phyloP scores from a whole-genome alignment of 2,888 invertebrate genomes.

The Eilema depressum region DNA sequence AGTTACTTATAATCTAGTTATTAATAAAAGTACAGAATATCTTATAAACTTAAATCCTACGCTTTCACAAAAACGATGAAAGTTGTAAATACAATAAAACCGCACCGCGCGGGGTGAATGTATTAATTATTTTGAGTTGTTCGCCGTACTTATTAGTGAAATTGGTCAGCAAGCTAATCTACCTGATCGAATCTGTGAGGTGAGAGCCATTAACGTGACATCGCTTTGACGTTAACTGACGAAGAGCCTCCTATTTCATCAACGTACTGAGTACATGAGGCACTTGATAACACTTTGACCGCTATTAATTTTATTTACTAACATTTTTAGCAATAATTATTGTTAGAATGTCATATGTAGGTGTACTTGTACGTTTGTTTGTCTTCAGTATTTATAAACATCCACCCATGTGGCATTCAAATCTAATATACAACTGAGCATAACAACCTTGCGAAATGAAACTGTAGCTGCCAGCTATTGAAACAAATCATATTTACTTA shows the following conservation, averaged over 20 bases:
- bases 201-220: conserved; percentile 35
- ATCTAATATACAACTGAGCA: background rate
- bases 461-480: conserved; percentile 24
- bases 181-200: conserved; percentile 28
- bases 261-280: conserved; percentile 16
- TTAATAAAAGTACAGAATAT: background rate
- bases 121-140: conserved; percentile 42
- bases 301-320: conserved; percentile 16
- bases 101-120: conserved; percentile 28
- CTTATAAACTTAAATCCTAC: too few relatives aligned
- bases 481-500: too few relatives aligned
- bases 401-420: background rate
- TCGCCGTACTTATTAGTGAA: conserved; percentile 62
- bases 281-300: conserved; percentile 21
- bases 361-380: background rate
- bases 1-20: background rate
- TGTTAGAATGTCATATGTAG: background rate
- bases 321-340: background rate
- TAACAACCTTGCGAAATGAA: conserved; percentile 9
- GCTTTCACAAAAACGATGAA: conserved; percentile 18
- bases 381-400: conserved; percentile 1
- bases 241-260: conserved; percentile 27
- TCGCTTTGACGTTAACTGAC: conserved; percentile 36
- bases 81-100: conserved; percentile 38
- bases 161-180: conserved; percentile 54